Percentiles rank a stretch among this genome's conserved stretches.
These are phyloP conservation scores for Artibeus lituratus DNA, from an alignment of 2,797 vertebrate genomes.

Conservation along the genomic window DNA sequence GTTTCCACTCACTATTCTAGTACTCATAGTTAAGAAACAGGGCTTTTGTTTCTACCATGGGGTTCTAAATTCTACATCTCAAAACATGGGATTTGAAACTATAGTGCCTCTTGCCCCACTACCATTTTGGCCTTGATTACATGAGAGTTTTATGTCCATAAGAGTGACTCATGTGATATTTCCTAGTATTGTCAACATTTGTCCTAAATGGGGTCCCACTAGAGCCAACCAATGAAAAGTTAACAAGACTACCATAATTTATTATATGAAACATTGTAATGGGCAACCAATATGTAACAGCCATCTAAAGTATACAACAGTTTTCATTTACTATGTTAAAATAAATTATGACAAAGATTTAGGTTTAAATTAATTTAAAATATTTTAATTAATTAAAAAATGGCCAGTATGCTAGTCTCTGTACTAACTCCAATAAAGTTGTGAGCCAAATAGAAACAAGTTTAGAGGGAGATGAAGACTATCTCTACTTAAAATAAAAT, in stretches of 20 bases:
- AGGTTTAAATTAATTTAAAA: neutral
- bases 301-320: neutral
- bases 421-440: neutral
- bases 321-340: neutral
- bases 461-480: neutral
- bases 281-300: neutral
- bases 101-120: neutral
- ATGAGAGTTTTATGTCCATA: neutral
- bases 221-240: neutral
- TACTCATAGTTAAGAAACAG: neutral
- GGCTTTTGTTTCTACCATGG: neutral
- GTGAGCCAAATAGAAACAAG: neutral
- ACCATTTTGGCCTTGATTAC: neutral
- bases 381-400: neutral
- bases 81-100: neutral
- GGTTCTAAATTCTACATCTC: neutral
- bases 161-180: neutral
- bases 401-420: neutral
- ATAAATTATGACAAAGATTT: neutral
- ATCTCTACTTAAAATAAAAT: neutral
- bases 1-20: neutral
- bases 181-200: neutral
- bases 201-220: neutral
- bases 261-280: neutral
- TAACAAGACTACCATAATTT: neutral